Conservation (phyloP, 2,797 vertebrate species). For the Gorsachius magnificus region DNA sequence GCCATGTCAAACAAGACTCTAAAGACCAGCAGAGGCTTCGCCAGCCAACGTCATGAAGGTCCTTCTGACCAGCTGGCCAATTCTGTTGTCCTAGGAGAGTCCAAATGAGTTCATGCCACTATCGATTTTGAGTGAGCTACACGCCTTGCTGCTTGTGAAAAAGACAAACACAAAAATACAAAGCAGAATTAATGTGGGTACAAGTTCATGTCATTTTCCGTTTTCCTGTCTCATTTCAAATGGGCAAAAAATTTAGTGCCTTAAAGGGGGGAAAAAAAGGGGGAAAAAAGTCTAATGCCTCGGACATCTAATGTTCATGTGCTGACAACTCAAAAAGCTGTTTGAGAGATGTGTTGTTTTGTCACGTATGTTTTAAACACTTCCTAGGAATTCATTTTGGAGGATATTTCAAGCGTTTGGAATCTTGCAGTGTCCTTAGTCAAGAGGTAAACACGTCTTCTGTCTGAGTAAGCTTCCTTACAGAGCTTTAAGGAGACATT, state of each 20-base stretch:
- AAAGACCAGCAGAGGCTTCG: not conserved
- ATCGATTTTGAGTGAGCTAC: not conserved
- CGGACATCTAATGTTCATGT: not conserved
- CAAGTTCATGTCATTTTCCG: constrained; percentile 11
- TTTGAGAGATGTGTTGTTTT: not conserved
- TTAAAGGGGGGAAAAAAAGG: not conserved
- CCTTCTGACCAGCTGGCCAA: not conserved
- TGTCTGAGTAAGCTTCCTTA: not conserved
- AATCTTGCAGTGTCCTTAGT: not conserved
- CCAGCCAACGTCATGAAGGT: constrained; percentile 11
- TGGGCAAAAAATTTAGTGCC: not conserved
- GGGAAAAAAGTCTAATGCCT: accelerated
- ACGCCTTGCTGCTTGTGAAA: not conserved
- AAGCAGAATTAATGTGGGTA: constrained; percentile 8
- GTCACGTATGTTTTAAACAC: not conserved
- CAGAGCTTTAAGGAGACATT: not conserved
- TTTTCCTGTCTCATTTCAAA: not conserved
- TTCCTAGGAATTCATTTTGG: not conserved
- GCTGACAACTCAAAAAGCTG: not conserved
- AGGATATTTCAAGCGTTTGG: not conserved
- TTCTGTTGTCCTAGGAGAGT: not conserved
- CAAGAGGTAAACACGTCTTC: not conserved
- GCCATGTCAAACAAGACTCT: not conserved
- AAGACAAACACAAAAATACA: not conserved
- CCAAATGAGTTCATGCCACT: not conserved